These are phyloP conservation scores for Phalacrocorax carbo DNA, from an alignment of 2,113 vertebrate genomes.

Conservation along the genomic window DNA sequence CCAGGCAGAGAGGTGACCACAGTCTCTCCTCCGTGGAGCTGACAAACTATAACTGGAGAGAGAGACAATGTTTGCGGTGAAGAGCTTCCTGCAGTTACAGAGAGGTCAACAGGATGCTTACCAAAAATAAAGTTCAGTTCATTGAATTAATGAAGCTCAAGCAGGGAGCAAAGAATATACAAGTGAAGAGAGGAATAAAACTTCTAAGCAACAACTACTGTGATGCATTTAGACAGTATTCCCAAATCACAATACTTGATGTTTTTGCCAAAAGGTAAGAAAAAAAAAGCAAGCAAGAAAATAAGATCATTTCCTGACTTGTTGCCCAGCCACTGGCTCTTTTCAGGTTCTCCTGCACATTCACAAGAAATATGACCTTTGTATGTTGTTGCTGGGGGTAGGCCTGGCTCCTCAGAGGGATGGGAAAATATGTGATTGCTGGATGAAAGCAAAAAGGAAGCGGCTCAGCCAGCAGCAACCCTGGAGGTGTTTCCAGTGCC, in stretches of 20 bases:
- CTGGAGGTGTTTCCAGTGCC: background rate
- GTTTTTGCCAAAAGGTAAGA: background rate
- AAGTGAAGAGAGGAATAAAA: background rate
- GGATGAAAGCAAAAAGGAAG: conserved; percentile 13
- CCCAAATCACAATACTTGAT: background rate
- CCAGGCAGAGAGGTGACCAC: background rate
- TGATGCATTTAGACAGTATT: background rate
- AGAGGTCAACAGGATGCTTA: conserved; percentile 23
- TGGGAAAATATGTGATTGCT: background rate
- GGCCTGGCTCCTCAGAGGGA: background rate
- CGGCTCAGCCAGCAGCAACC: background rate
- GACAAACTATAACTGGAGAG: background rate
- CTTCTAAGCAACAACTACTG: background rate
- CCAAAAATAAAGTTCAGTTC: conserved; percentile 17
- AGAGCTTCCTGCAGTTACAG: conserved; percentile 24
- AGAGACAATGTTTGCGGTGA: background rate
- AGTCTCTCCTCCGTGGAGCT: background rate
- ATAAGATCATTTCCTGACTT: background rate
- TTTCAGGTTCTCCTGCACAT: background rate
- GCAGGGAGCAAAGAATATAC: background rate
- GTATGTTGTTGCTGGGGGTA: background rate
- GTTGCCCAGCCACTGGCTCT: background rate
- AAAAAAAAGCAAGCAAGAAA: background rate
- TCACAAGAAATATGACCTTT: conserved; percentile 7
- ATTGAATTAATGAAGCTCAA: conserved; percentile 12